A percentile compares a stretch with the other conserved stretches of the same genome.
phyloP scores from a whole-genome alignment of 2,113 vertebrate genomes.

The Crotalus helleri region DNA sequence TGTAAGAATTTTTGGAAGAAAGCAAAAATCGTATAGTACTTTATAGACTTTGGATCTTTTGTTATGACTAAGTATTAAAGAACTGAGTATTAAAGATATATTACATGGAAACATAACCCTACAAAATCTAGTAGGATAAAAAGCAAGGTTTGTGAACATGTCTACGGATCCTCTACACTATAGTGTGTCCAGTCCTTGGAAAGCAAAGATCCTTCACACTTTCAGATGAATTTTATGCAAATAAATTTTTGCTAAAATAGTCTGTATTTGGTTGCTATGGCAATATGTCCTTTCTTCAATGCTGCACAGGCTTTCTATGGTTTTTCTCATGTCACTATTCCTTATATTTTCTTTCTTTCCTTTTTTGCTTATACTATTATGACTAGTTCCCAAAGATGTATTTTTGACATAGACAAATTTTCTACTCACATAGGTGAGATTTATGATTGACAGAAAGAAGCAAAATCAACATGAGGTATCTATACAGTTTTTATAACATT shows the following conservation, averaged over 20 bases:
- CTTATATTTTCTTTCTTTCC: background rate
- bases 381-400: background rate
- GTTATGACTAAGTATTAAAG: background rate
- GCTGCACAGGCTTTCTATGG: background rate
- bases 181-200: background rate
- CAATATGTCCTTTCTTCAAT: background rate
- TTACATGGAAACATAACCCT: background rate
- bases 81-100: background rate
- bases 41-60: background rate
- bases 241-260: constrained; percentile 20
- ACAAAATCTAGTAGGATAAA: background rate
- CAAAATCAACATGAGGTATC: background rate
- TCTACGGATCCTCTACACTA: background rate
- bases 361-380: background rate
- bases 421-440: background rate
- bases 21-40: background rate
- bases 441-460: background rate
- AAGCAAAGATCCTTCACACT: background rate
- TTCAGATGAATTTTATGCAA: constrained; percentile 4
- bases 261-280: constrained; percentile 22
- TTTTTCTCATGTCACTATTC: background rate
- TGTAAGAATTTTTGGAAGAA: background rate
- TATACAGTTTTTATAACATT: background rate
- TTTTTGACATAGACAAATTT: background rate
- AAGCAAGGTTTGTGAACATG: background rate